Base-by-base conservation (phyloP, 1,140 invertebrate species). In the Drosophila pruinosa region DNA sequence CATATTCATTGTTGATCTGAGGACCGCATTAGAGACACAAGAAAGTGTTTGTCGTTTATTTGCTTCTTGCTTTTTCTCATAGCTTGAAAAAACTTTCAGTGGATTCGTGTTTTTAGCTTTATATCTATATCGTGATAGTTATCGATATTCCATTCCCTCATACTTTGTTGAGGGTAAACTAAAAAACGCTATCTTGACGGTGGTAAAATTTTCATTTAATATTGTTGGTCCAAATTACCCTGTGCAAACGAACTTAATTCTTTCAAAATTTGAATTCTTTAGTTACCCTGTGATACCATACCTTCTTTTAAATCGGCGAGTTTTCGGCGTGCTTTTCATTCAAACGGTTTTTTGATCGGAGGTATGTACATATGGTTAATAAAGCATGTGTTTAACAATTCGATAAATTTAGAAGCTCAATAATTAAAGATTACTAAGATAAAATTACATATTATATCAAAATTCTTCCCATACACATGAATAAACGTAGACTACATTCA, bases 291-390 rank as follows among this genome's bases (percentile, higher is more conserved):
- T 62, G 58, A 28, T 22, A 56, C 21, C 14, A 41, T 28, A 45
- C 43, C 53, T 57, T 67, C 53, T 57, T 67, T 58, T 43, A n/a
- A 21, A 36, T 68, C 56, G 64, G 64, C 64, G 43, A 41, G 54
- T 47, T 68, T 41, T 31, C 64, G 54, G 64, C 47, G 64, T 68
- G 64, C 45, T 68, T 52, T 58, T 19, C 24, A 21, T 48, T 59
- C n/a, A 39, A 50, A 3, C 17, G 10, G 22, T 28, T 12, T 48
- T 57, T 57, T 14, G 12, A 31, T 61, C 22, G 6, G 8, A 48
- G 45, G 45, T 62, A 62, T 36, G 58, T 50, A 62, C 34, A 45
- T 39, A 39, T 45, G 22, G 31, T 6, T 26, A 8, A 4, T 22
- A 2, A 19, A 22, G 36, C 3, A 26, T 26, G 7, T 15, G n/a